Evolutionary conservation across 2,888 invertebrate species (phyloP).

Genomic region (Rhamphomyia laevipes): DNA sequence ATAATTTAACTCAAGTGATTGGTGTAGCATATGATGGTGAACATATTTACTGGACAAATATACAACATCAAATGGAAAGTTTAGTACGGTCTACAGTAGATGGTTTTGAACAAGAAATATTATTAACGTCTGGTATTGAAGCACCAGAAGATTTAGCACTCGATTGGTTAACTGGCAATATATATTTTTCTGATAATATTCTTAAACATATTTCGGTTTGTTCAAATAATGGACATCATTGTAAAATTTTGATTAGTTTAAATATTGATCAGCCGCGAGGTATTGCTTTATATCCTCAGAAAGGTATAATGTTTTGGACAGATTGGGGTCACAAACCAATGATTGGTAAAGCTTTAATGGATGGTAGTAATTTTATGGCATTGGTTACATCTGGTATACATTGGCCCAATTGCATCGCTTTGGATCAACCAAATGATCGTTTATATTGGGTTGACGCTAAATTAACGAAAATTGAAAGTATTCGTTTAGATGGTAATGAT

Average conservation of each 20-base stretch:
- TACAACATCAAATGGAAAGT: slow-evolving; percentile 54
- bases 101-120: slow-evolving; percentile 46
- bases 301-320: slow-evolving; percentile 82
- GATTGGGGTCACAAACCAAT: slow-evolving; percentile 68
- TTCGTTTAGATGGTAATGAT: slow-evolving; percentile 51
- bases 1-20: slow-evolving; percentile 43
- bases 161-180: slow-evolving; percentile 66
- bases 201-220: slow-evolving; percentile 64
- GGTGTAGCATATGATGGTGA: slow-evolving; percentile 61
- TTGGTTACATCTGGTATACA: slow-evolving; percentile 52
- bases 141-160: slow-evolving; percentile 63
- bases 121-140: slow-evolving; percentile 55
- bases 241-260: slow-evolving; percentile 50
- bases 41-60: slow-evolving; percentile 68
- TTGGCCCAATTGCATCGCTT: slow-evolving; percentile 77
- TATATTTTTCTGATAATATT: slow-evolving; percentile 69
- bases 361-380: slow-evolving; percentile 52
- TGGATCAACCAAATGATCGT: slow-evolving; percentile 66
- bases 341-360: slow-evolving; percentile 75
- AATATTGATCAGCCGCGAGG: slow-evolving; percentile 54
- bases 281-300: slow-evolving; percentile 53
- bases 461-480: slow-evolving; percentile 51
- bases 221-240: slow-evolving; percentile 50
- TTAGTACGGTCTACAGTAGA: slow-evolving; percentile 53
- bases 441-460: slow-evolving; percentile 86